These are phyloP conservation scores for Stylophora pistillata DNA, from an alignment of 64 coral and sea anemone genomes.

Conservation along the genomic window DNA sequence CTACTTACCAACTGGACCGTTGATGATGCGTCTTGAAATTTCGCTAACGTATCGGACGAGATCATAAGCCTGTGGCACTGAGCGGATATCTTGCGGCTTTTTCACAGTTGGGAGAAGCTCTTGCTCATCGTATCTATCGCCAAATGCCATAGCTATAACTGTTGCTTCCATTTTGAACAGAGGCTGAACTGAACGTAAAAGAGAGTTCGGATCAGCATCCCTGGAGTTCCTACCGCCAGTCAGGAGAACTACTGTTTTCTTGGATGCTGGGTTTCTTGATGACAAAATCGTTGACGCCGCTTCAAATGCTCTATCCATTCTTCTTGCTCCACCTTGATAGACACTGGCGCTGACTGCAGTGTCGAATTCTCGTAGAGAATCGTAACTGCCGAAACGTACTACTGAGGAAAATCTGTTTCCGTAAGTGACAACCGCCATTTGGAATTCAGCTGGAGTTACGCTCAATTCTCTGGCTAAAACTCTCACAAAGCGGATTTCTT, in stretches of 20 bases:
- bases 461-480: conserved; percentile 39
- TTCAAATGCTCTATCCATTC: conserved; percentile 70
- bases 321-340: conserved; percentile 36
- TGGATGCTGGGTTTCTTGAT: neutral
- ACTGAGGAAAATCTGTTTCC: conserved; percentile 32
- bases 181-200: conserved; percentile 19
- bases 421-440: conserved; percentile 36
- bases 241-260: conserved; percentile 53
- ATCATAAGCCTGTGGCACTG: conserved; percentile 15
- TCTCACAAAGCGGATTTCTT: conserved; percentile 42
- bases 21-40: conserved; percentile 27
- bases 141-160: conserved; percentile 53
- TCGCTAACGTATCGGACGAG: conserved; percentile 1
- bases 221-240: conserved; percentile 28
- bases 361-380: conserved; percentile 4
- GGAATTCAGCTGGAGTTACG: conserved; percentile 27
- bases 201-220: conserved; percentile 5
- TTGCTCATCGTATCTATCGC: conserved; percentile 7
- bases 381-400: conserved; percentile 22
- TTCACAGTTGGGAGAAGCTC: conserved; percentile 46
- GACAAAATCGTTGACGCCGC: conserved; percentile 35
- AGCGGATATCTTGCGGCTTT: conserved; percentile 43
- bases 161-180: conserved; percentile 31
- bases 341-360: conserved; percentile 7
- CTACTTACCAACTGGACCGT: conserved; percentile 7